phyloP scores from a whole-genome alignment of 2,888 invertebrate species.

The Neoaliturus tenellus region DNA sequence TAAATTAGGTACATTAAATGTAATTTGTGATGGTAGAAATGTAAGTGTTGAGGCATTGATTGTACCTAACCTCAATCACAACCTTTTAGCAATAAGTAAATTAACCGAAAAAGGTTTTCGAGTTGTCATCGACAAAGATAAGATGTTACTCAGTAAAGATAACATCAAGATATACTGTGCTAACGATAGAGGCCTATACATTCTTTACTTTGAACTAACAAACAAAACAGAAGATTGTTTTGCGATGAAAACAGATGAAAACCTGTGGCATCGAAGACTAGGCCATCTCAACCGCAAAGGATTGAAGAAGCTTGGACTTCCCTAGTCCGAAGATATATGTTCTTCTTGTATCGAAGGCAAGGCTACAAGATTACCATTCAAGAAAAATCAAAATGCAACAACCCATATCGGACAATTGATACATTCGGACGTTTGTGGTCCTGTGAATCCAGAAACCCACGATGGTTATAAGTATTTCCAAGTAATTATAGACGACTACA shows the following conservation, averaged over 20 bases:
- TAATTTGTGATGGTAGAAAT: not conserved
- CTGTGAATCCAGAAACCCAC: slow-evolving; percentile 61
- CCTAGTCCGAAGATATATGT: not conserved
- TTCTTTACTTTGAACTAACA: not conserved
- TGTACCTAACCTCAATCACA: slow-evolving; percentile 29
- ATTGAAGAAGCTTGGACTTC: slow-evolving; percentile 35
- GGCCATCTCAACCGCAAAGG: slow-evolving; percentile 37
- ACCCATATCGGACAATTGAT: slow-evolving; percentile 61
- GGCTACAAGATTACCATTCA: slow-evolving; percentile 28
- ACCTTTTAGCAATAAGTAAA: slow-evolving; percentile 21
- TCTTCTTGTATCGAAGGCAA: not conserved
- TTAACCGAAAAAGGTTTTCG: not conserved
- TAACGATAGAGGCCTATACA: not conserved
- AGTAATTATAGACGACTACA: slow-evolving; percentile 67
- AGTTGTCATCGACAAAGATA: not conserved
- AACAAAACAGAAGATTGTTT: too few species aligned
- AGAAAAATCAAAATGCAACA: slow-evolving; percentile 1
- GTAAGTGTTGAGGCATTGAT: slow-evolving; percentile 33
- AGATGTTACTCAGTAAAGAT: not conserved
- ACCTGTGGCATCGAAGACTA: slow-evolving; percentile 48
- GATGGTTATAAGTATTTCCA: slow-evolving; percentile 65
- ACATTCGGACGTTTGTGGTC: slow-evolving; percentile 66
- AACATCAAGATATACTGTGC: not conserved
- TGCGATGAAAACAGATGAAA: too few species aligned
- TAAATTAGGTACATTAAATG: slow-evolving; percentile 4